phyloP scores from a whole-genome alignment of 2,888 invertebrate genomes.

The Noctua comes region DNA sequence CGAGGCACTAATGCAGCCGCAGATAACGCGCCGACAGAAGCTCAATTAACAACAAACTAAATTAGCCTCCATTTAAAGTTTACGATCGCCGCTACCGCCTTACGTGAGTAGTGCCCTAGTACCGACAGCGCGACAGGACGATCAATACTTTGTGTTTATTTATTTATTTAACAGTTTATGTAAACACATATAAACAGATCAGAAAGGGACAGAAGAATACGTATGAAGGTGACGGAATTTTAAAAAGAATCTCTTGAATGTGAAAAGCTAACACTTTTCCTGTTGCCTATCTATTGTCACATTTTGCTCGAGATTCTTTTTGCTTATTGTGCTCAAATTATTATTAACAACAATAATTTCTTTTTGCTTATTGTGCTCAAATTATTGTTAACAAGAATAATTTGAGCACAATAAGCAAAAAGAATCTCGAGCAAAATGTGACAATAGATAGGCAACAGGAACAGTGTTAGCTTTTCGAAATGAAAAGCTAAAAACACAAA shows the following conservation, averaged over 20 bases:
- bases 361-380: too few species aligned
- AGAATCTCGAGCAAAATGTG: neutral
- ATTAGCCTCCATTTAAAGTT: constrained; percentile 90
- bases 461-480: neutral
- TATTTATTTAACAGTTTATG: neutral
- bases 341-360: too few species aligned
- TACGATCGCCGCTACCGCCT: constrained; percentile 89
- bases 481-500: neutral
- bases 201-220: neutral
- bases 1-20: constrained; percentile 84
- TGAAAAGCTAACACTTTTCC: too few species aligned
- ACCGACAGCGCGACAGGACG: constrained; percentile 72
- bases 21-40: constrained; percentile 85
- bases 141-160: constrained; percentile 8
- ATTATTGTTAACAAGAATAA: neutral
- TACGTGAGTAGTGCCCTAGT: constrained; percentile 84
- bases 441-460: neutral
- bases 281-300: too few species aligned
- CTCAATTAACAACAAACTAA: constrained; percentile 90
- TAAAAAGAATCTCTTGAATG: neutral
- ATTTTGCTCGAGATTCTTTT: too few species aligned
- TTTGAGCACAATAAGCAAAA: too few species aligned
- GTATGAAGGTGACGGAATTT: neutral
- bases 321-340: too few species aligned
- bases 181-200: neutral